Evolutionary conservation across 2,888 invertebrate genomes (phyloP).

Genomic region (Megastigmus dorsalis): DNA sequence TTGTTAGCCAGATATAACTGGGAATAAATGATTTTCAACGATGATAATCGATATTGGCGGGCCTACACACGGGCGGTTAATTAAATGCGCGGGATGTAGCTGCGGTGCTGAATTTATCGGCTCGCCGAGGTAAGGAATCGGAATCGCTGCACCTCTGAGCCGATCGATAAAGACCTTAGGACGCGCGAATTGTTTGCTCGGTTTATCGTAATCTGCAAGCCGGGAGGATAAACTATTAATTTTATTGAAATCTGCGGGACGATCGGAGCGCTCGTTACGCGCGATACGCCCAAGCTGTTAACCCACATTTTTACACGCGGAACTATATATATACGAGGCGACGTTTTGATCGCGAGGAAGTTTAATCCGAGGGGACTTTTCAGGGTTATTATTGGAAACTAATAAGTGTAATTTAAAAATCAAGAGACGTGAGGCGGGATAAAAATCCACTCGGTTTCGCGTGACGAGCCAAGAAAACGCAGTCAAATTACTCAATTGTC

Average conservation of each 20-base stretch:
- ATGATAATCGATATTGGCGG: slow-evolving; percentile 1
- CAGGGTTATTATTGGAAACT: slow-evolving; percentile 5
- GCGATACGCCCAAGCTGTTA: no score
- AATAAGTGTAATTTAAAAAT: background rate
- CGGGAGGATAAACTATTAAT: background rate
- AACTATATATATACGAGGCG: no score
- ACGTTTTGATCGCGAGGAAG: background rate
- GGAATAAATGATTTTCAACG: slow-evolving; percentile 4
- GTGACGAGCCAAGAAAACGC: background rate
- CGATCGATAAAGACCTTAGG: background rate
- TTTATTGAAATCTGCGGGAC: no score
- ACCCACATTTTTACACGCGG: no score
- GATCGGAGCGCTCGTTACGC: no score
- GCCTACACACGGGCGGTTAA: no score
- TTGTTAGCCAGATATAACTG: background rate
- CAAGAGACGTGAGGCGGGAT: background rate
- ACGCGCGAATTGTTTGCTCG: background rate
- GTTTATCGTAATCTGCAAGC: background rate
- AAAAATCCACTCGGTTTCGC: slow-evolving; percentile 9
- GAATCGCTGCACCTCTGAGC: background rate
- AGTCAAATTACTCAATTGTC: slow-evolving; percentile 7
- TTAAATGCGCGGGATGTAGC: no score
- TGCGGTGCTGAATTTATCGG: background rate
- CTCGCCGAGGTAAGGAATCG: background rate
- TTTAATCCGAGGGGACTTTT: background rate